Evolutionary conservation across 2,113 vertebrate genomes (phyloP).

Genomic region (Oncorhynchus mykiss): DNA sequence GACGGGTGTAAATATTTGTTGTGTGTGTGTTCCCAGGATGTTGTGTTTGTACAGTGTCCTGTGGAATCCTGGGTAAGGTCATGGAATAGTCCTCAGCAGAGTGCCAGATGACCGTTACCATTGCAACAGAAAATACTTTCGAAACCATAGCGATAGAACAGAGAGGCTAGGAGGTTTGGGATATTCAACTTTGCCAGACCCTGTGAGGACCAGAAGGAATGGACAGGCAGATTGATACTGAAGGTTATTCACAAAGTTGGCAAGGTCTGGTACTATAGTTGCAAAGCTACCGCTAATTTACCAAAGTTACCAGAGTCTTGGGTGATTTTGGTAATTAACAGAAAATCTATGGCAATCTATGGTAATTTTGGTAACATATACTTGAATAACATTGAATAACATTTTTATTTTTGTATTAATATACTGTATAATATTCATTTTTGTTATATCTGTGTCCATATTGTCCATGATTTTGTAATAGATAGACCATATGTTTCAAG

Average conservation of each 20-base stretch:
- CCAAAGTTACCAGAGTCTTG: no score
- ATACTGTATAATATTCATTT: no score
- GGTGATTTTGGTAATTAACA: no score
- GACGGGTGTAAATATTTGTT: constrained; percentile 66
- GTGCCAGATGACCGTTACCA: constrained; percentile 41
- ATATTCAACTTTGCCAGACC: not conserved
- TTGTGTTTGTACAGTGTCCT: constrained; percentile 61
- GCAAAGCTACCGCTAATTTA: no score
- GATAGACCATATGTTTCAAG: no score
- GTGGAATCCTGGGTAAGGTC: constrained; percentile 79
- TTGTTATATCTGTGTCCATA: no score
- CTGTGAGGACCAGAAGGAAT: not conserved
- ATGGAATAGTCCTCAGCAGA: constrained; percentile 33
- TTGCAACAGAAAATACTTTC: not conserved
- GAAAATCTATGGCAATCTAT: no score
- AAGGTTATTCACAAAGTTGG: not conserved
- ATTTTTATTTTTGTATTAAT: no score
- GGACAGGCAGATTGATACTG: constrained; percentile 4
- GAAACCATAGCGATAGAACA: constrained; percentile 30
- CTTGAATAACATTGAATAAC: no score
- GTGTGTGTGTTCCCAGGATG: constrained; percentile 58
- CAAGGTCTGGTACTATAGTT: no score
- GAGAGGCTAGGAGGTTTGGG: constrained; percentile 5
- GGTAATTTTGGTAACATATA: no score
- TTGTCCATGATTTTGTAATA: no score